Evolutionary conservation across 2,113 vertebrate genomes (phyloP).

Genomic region (Choloepus hoffmanni): DNA sequence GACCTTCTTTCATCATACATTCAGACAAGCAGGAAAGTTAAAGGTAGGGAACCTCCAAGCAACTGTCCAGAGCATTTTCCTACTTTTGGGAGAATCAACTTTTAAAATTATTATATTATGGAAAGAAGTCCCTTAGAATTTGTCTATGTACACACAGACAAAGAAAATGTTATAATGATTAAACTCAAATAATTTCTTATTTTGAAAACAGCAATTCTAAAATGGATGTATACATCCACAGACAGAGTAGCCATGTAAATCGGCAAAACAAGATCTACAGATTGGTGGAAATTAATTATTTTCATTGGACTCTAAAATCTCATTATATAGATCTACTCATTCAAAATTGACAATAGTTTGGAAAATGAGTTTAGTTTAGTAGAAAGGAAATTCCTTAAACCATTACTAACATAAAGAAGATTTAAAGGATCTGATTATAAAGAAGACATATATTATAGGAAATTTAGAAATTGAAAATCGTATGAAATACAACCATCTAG

Average conservation of each 20-base stretch:
- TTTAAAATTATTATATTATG: neutral
- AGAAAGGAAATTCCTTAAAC: neutral
- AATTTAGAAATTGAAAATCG: constrained; percentile 12
- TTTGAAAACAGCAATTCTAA: constrained; percentile 36
- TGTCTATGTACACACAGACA: neutral
- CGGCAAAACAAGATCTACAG: neutral
- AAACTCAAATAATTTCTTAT: neutral
- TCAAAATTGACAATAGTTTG: neutral
- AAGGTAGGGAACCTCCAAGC: neutral
- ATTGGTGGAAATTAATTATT: constrained; percentile 35
- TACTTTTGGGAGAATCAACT: neutral
- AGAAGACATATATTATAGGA: neutral
- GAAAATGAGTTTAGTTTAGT: neutral
- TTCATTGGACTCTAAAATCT: neutral
- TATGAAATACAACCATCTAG: neutral
- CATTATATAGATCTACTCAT: neutral
- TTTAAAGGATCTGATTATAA: constrained; percentile 1
- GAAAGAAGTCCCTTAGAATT: constrained; percentile 10
- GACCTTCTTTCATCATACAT: neutral
- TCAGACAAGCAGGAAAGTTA: neutral
- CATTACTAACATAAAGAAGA: constrained; percentile 28
- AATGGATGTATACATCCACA: neutral
- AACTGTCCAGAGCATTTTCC: neutral
- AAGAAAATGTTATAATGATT: neutral
- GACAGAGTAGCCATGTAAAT: neutral